phyloP scores from a whole-genome alignment of 2,888 invertebrate species.

The Onthophagus sagittarius region DNA sequence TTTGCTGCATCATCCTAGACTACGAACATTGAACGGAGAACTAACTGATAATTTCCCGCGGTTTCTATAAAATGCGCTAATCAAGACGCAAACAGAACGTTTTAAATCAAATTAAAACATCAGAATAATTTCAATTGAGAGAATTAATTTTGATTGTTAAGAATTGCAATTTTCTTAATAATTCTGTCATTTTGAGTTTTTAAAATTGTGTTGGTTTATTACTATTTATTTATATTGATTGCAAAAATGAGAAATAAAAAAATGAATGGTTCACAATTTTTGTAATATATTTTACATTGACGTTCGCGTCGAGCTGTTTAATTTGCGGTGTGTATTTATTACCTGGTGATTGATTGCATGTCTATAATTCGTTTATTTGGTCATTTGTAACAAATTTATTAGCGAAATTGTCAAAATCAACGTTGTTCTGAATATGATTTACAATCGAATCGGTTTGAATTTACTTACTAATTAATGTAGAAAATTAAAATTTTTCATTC shows the following conservation, averaged over 20 bases:
- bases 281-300: background rate
- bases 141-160: too few species aligned
- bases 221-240: background rate
- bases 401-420: background rate
- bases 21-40: too few species aligned
- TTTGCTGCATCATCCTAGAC: too few species aligned
- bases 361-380: background rate
- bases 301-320: background rate
- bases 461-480: background rate
- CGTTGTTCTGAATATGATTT: background rate
- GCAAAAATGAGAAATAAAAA: background rate
- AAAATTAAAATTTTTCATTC: background rate
- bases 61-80: too few species aligned
- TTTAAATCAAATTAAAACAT: too few species aligned
- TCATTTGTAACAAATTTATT: background rate
- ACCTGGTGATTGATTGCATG: background rate
- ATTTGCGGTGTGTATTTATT: background rate
- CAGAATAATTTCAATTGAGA: too few species aligned
- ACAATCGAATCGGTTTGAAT: background rate
- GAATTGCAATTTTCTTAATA: too few species aligned
- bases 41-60: too few species aligned
- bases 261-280: background rate
- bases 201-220: background rate
- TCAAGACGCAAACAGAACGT: too few species aligned
- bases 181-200: too few species aligned